These are phyloP conservation scores for Channa striata DNA, from an alignment of 2,797 vertebrate genomes.

Conservation along the genomic window DNA sequence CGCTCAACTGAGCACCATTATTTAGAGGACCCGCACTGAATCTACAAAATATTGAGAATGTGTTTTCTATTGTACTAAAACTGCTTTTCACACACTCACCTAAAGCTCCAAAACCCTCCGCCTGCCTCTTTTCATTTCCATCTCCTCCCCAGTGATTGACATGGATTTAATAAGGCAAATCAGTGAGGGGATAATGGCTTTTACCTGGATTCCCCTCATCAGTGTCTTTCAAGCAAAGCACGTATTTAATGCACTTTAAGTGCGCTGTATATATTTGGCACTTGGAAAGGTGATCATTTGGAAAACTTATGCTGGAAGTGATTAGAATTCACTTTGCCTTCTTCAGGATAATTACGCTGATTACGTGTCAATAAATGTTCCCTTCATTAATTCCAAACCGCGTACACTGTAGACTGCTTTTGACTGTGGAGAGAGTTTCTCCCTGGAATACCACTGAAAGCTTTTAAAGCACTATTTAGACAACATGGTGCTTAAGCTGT, in stretches of 20 bases:
- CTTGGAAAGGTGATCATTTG: slow-evolving; percentile 52
- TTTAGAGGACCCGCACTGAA: slow-evolving; percentile 40
- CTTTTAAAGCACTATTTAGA: slow-evolving; percentile 20
- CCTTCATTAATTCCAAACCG: slow-evolving; percentile 53
- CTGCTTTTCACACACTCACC: slow-evolving; percentile 13
- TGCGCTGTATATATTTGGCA: slow-evolving; percentile 27
- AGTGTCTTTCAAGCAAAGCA: slow-evolving; percentile 32
- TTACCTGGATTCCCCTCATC: slow-evolving; percentile 57
- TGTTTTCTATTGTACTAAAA: slow-evolving; percentile 19
- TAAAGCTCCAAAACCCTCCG: slow-evolving; percentile 26
- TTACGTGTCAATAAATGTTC: slow-evolving; percentile 60
- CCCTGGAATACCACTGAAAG: neutral
- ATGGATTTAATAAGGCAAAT: slow-evolving; percentile 52
- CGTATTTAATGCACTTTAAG: slow-evolving; percentile 42
- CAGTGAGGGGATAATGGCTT: slow-evolving; percentile 46
- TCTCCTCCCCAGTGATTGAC: slow-evolving; percentile 36
- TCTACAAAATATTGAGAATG: slow-evolving; percentile 32
- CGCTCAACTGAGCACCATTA: slow-evolving; percentile 37
- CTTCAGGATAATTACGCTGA: slow-evolving; percentile 69
- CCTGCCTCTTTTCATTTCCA: slow-evolving; percentile 16
- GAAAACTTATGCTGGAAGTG: slow-evolving; percentile 55
- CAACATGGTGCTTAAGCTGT: slow-evolving; percentile 4
- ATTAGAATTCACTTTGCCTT: slow-evolving; percentile 59
- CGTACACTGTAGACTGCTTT: slow-evolving; percentile 15
- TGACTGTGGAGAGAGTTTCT: slow-evolving; percentile 35